phyloP scores from a whole-genome alignment of 2,888 invertebrate genomes.

The Heliconius hortense region DNA sequence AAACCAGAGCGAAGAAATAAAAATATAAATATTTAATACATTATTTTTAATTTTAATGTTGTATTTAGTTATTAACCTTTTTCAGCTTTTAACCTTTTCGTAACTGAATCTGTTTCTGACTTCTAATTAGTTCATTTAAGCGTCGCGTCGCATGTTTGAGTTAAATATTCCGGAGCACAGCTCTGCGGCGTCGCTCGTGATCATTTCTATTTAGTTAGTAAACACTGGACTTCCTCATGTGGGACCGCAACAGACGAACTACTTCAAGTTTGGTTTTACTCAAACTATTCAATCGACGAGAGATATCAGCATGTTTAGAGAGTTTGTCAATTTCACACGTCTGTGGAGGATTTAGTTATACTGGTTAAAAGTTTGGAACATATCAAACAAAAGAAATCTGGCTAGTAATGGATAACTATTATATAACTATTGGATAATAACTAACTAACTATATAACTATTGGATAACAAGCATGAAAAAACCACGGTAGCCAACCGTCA shows the following conservation, averaged over 20 bases:
- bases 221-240: slow-evolving; percentile 5
- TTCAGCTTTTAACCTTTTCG: slow-evolving; percentile 4
- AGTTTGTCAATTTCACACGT: background rate
- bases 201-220: slow-evolving; percentile 10
- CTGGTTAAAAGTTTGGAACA: background rate
- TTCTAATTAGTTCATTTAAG: slow-evolving; percentile 8
- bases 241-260: background rate
- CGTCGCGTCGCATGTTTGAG: background rate
- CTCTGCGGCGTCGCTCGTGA: background rate
- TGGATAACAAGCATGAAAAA: too few relatives aligned
- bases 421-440: too few relatives aligned
- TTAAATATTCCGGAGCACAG: background rate
- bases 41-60: background rate
- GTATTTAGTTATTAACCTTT: background rate
- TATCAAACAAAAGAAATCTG: too few relatives aligned
- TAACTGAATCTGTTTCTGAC: background rate
- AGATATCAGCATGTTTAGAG: background rate
- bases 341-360: background rate
- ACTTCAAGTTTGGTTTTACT: background rate
- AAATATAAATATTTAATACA: background rate
- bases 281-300: background rate
- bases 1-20: too few relatives aligned
- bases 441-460: too few relatives aligned
- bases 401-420: too few relatives aligned
- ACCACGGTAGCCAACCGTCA: too few relatives aligned